Evolutionary conservation across 2,797 vertebrate species (phyloP).

Genomic region (Lacerta viridis): DNA sequence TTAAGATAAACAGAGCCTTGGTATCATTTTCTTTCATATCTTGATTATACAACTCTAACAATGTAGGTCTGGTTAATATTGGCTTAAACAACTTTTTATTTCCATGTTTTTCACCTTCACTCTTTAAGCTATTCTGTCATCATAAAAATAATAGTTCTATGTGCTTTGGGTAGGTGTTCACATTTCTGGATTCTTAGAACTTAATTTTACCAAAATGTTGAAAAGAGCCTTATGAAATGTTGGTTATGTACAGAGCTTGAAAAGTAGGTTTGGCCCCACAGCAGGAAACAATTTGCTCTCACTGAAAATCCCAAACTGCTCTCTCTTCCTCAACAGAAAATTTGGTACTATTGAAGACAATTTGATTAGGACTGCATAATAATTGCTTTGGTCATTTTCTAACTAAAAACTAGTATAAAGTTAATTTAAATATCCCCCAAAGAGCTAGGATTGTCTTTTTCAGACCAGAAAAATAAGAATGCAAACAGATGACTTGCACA

Average conservation of each 20-base stretch:
- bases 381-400: neutral
- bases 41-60: neutral
- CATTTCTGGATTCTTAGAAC: neutral
- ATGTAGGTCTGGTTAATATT: constrained; percentile 45
- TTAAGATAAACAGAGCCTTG: constrained; percentile 33
- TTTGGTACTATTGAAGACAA: neutral
- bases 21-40: neutral
- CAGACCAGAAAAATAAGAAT: neutral
- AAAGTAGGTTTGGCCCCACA: neutral
- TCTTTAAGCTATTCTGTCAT: constrained; percentile 9
- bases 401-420: neutral
- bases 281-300: neutral
- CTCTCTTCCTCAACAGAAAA: neutral
- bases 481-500: too few relatives aligned
- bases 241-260: neutral
- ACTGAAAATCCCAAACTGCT: neutral
- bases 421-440: neutral
- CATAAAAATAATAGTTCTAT: neutral
- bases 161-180: constrained; percentile 32
- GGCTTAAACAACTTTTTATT: constrained; percentile 5
- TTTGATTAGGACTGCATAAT: neutral
- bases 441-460: neutral
- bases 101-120: constrained; percentile 23
- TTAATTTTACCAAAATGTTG: neutral
- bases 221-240: constrained; percentile 12